phyloP scores from a whole-genome alignment of 2,888 invertebrate species.

The Scaeva pyrastri region DNA sequence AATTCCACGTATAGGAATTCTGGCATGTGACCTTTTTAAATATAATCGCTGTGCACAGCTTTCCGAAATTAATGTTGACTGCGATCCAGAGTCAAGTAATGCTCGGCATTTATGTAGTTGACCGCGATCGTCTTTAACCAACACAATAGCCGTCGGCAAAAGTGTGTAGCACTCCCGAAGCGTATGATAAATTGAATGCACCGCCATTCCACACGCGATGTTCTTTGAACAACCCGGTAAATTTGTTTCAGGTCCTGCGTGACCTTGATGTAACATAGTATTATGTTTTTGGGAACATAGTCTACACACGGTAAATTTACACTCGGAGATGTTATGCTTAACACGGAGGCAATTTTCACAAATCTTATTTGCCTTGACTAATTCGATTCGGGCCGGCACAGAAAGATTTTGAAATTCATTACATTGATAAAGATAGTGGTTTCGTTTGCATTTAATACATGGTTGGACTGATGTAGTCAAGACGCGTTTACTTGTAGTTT shows the following conservation, averaged over 20 bases:
- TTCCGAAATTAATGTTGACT: slow-evolving; percentile 46
- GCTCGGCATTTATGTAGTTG: slow-evolving; percentile 27
- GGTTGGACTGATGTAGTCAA: background rate
- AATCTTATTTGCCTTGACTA: background rate
- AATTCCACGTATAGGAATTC: slow-evolving; percentile 17
- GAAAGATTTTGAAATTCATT: slow-evolving; percentile 1
- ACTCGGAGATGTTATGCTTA: background rate
- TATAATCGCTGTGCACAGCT: slow-evolving; percentile 10
- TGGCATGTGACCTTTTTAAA: slow-evolving; percentile 33
- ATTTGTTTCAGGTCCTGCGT: background rate
- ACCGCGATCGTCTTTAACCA: background rate
- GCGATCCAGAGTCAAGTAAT: slow-evolving; percentile 38
- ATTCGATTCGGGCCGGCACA: background rate
- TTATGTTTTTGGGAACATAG: slow-evolving; percentile 30
- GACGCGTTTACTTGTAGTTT: background rate
- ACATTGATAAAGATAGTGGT: slow-evolving; percentile 30
- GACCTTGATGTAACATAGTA: slow-evolving; percentile 21
- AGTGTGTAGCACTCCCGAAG: slow-evolving; percentile 1
- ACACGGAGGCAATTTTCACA: slow-evolving; percentile 27
- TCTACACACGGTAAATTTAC: slow-evolving; percentile 29
- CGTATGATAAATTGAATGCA: slow-evolving; percentile 3
- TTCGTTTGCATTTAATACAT: slow-evolving; percentile 38
- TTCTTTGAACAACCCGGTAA: slow-evolving; percentile 3
- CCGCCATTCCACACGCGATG: background rate
- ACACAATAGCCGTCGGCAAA: slow-evolving; percentile 26